Conservation (phyloP, 2,797 vertebrate genomes). For the Sus cebifrons region DNA sequence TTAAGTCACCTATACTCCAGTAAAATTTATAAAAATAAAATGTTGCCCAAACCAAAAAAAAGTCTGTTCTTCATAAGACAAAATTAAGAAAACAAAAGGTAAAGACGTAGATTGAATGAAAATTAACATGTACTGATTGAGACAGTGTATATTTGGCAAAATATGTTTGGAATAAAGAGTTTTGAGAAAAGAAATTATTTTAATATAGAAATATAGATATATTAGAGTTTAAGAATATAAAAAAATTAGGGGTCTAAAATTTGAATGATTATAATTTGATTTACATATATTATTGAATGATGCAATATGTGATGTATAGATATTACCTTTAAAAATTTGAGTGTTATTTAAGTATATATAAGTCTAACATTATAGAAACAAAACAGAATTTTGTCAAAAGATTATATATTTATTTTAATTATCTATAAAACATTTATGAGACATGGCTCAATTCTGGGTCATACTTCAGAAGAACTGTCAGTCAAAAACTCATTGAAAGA, state of each 20-base stretch:
- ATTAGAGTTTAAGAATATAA: background rate
- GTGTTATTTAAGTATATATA: background rate
- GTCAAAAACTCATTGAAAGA: conserved; percentile 9
- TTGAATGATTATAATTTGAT: conserved; percentile 28
- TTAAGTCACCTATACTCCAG: too few species aligned
- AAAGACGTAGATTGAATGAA: background rate
- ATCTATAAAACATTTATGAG: background rate
- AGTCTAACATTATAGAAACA: background rate
- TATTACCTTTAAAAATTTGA: background rate
- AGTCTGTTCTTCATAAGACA: background rate
- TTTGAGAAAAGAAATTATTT: conserved; percentile 13
- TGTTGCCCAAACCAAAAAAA: too few species aligned
- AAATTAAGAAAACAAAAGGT: conserved; percentile 48
- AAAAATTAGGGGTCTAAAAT: background rate
- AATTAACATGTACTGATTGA: background rate
- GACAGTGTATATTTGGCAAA: background rate
- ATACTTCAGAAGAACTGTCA: conserved; percentile 4
- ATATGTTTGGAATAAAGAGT: background rate
- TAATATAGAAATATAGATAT: background rate
- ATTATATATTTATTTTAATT: conserved; percentile 1
- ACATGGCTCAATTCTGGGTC: background rate
- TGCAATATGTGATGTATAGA: background rate
- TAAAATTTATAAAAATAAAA: too few species aligned
- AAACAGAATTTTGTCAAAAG: background rate
- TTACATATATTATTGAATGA: background rate